Evolutionary conservation across 1,140 invertebrate genomes (phyloP), one percentile per base, ranked within the genome.

Genomic region (Eupeodes corollae): DNA sequence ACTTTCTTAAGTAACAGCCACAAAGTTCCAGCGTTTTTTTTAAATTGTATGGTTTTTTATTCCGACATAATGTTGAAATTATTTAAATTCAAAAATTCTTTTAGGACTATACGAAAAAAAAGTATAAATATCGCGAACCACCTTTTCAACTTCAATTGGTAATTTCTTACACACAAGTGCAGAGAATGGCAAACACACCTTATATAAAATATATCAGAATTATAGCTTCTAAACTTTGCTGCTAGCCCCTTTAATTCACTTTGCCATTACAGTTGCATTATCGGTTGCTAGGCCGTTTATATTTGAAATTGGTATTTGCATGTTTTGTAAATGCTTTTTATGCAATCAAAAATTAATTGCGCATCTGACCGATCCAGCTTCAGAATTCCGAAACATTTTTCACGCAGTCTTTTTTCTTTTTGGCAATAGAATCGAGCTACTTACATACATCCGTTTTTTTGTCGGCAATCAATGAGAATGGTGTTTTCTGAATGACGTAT

Each of bases 31-130:
- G 50, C n/a, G 50, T 8, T n/a, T 50, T 18, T 50, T 44, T 39
- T n/a, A 55, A 43, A 61, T 46, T 53, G 57, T 56, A n/a, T 53
- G 51, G 8, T 49, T 49, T 34, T 61, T 53, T 21, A 52, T 35
- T 14, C 53, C 16, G 8, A 49, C n/a, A 42, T 55, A 57, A 12
- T 50, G 31, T 48, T 58, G 57, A 46, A 58, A 58, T 45, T 56
- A 39, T 48, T 44, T 32, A 13, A 56, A 52, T 15, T 52, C 44
- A 12, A 6, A 12, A 26, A 46, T 44, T 38, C 50, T n/a, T 39
- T 49, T 52, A 35, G 19, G 18, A 46, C 47, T 46, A 34, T 56
- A 26, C 46, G 49, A 19, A 18, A 61, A 47, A 49, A 51, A 61
- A 38, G 38, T 53, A 42, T 57, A 53, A 18, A 58, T 48, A 46